phyloP scores from a whole-genome alignment of 2,888 invertebrate genomes.

The Tipula helvola region DNA sequence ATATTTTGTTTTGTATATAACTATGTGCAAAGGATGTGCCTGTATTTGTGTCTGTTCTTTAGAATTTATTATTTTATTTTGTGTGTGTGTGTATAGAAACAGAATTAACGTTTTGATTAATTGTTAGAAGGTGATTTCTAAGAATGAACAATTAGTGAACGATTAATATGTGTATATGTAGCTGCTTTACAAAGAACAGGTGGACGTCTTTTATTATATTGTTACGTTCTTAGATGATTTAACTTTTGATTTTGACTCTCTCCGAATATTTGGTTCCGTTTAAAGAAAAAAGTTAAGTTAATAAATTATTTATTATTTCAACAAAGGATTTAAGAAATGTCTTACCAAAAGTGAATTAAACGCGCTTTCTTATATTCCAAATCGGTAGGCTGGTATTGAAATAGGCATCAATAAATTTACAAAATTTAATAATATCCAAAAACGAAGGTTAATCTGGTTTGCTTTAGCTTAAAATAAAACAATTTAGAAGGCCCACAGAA shows the following conservation, averaged over 20 bases:
- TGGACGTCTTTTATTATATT: background rate
- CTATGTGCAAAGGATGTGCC: background rate
- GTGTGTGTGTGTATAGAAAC: no score
- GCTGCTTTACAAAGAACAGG: background rate
- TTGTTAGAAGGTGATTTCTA: background rate
- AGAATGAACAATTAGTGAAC: slow-evolving; percentile 4
- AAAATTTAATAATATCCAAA: no score
- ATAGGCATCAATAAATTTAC: no score
- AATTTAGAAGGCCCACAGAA: no score
- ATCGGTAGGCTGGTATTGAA: no score
- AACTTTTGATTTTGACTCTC: background rate
- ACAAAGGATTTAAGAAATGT: no score
- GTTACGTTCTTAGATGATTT: background rate
- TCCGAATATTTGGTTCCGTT: background rate
- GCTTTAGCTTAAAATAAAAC: no score
- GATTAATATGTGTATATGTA: background rate
- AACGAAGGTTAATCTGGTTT: no score
- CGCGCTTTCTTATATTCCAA: no score
- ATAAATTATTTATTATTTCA: no score
- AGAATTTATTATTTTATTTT: background rate
- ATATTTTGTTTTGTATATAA: background rate
- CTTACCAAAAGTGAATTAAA: no score
- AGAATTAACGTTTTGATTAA: slow-evolving; percentile 4
- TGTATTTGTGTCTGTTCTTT: background rate
- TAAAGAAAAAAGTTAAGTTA: background rate